phyloP scores from a whole-genome alignment of 2,113 vertebrate genomes.

The Perca fluviatilis region DNA sequence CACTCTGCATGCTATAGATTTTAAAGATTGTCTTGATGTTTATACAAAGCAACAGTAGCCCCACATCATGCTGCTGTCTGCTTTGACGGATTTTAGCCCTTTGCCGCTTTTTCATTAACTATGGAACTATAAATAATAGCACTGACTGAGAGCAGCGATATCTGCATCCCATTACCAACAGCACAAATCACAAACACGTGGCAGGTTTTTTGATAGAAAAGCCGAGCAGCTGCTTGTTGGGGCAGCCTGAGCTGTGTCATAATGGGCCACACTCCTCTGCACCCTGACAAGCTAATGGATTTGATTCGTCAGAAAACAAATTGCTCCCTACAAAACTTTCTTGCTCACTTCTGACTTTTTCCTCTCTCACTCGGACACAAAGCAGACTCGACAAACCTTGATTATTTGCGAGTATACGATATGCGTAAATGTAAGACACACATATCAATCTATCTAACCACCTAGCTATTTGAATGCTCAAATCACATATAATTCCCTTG shows the following conservation, averaged over 20 bases:
- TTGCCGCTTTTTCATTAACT: slow-evolving; percentile 50
- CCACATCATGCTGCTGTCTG: slow-evolving; percentile 12
- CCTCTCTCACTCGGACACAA: slow-evolving; percentile 10
- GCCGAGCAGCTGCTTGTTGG: slow-evolving; percentile 49
- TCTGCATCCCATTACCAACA: slow-evolving; percentile 54
- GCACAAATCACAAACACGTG: slow-evolving; percentile 44
- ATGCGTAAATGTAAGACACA: neutral
- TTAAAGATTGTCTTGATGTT: neutral
- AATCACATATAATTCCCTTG: neutral
- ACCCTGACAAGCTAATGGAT: slow-evolving; percentile 69
- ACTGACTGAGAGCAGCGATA: slow-evolving; percentile 24
- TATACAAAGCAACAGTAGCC: neutral
- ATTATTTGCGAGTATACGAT: neutral
- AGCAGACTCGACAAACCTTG: slow-evolving; percentile 12
- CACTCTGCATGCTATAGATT: neutral
- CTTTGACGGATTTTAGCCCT: slow-evolving; percentile 40
- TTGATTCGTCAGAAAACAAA: slow-evolving; percentile 65
- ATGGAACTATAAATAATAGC: slow-evolving; percentile 53
- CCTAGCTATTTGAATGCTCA: neutral
- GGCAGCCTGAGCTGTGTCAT: slow-evolving; percentile 48
- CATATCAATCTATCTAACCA: neutral
- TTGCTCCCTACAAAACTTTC: slow-evolving; percentile 42
- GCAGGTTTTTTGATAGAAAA: slow-evolving; percentile 49
- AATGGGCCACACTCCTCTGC: slow-evolving; percentile 65
- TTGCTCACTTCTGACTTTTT: slow-evolving; percentile 16